Base-by-base conservation (phyloP, 2,797 vertebrate species). In the Malacoraja senta region DNA sequence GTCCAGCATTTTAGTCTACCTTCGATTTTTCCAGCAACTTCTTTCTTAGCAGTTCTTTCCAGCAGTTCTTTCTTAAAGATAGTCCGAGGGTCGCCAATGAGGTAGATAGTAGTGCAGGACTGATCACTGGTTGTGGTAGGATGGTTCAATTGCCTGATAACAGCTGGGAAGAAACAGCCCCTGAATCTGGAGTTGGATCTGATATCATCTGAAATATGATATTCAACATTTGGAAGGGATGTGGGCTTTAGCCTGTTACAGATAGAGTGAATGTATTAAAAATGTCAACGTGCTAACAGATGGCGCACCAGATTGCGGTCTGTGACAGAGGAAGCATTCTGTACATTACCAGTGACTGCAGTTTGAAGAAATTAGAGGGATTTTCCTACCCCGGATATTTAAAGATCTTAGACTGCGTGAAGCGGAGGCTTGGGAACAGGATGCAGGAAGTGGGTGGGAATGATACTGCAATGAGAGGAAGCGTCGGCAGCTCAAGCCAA, bases 351-450 rank as follows among this genome's bases (percentile, higher is more conserved):
- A 19, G 63, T 19, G 19, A 68, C 63, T 68, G 84, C 32, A 88
- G 21, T 35, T 32, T 68, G n/a, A 68, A 32, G 63, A 88, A 63
- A 88, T 35, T 61, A 24, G 84, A 88, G 77, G 32, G 63, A 68
- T 88, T 68, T 88, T 88, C 63, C 61, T 68, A 65, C 63, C 84
- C 65, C 84, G 68, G n/a, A 68, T 88, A 88, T 88, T 68, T 88
- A 35, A 68, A 35, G 61, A 88, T 21, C 84, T 15, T 44, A 65
- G n/a, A n/a, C 61, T 86, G 58, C n/a, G 12, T 86, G n/a, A 88
- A 88, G 63, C n/a, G n/a, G 35, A 65, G 84, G 84, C 65, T 32
- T 68, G 61, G 84, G n/a, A 21, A 88, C 84, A 88, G 84, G 84
- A 88, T 68, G 84, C n/a, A 35, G 84, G 15, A 88, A 21, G n/a